A percentile compares a stretch with the other conserved stretches of the same genome.
Evolutionary conservation across 2,113 vertebrate genomes (phyloP).

Genomic region (Neoarius graeffei): DNA sequence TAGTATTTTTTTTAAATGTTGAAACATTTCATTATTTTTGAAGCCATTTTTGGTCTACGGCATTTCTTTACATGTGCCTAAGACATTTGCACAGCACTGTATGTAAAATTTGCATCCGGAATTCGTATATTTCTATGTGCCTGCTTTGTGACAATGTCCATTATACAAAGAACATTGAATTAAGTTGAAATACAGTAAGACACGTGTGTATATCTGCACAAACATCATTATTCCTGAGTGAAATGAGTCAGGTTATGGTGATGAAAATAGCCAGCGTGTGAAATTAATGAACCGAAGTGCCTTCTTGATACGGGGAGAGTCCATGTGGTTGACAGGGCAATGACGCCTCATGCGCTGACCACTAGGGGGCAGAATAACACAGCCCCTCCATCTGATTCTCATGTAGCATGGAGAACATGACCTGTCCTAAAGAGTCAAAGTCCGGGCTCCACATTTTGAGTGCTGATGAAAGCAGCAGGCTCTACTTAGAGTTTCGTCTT

Average conservation of each 20-base stretch:
- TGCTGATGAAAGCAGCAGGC: not conserved
- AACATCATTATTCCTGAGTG: not conserved
- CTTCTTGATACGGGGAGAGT: not conserved
- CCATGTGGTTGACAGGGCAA: not conserved
- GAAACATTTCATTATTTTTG: too few species aligned
- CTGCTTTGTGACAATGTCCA: too few species aligned
- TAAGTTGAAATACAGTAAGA: not conserved
- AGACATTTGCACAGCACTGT: too few species aligned
- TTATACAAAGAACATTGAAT: too few species aligned
- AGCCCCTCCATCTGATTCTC: not conserved
- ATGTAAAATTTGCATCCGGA: too few species aligned
- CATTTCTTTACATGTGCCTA: too few species aligned
- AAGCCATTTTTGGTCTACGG: too few species aligned
- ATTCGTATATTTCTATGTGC: too few species aligned
- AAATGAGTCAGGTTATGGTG: slow-evolving; percentile 15
- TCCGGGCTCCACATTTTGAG: not conserved
- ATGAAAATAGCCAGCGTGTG: not conserved
- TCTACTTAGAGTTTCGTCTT: too few species aligned
- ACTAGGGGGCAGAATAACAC: slow-evolving; percentile 7
- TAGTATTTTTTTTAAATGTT: too few species aligned
- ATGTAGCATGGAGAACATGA: not conserved
- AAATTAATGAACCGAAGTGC: not conserved
- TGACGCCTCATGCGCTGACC: not conserved
- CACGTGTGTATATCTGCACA: not conserved
- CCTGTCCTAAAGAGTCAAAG: not conserved